Evolutionary conservation across 2,888 invertebrate genomes (phyloP).

Genomic region (Drosophila hamatofila): DNA sequence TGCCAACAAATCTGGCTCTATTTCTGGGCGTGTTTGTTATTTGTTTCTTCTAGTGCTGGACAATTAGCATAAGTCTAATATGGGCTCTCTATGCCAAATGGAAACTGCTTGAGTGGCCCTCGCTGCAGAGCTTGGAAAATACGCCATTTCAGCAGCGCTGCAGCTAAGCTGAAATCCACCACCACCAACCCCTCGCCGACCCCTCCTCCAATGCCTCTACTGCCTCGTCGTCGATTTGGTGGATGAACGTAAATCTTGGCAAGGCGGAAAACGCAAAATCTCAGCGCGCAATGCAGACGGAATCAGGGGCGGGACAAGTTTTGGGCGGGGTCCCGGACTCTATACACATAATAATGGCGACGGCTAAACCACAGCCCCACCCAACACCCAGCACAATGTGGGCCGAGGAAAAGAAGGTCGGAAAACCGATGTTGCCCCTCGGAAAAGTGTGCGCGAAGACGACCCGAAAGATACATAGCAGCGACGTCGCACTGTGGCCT

Average conservation of each 20-base stretch:
- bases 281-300: conserved; percentile 48
- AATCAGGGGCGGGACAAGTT: background rate
- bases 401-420: conserved; percentile 37
- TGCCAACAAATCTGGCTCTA: conserved; percentile 48
- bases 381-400: conserved; percentile 28
- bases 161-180: conserved; percentile 54
- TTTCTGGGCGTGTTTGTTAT: conserved; percentile 39
- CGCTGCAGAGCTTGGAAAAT: conserved; percentile 5
- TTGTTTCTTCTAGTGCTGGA: conserved; percentile 8
- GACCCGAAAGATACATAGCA: conserved; percentile 42
- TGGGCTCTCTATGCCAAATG: background rate
- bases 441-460: conserved; percentile 69
- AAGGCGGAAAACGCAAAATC: conserved; percentile 74
- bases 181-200: conserved; percentile 43
- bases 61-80: conserved; percentile 54
- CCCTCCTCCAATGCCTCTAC: conserved; percentile 19
- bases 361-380: conserved; percentile 63
- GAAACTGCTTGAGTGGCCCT: conserved; percentile 26
- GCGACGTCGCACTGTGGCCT: conserved; percentile 9
- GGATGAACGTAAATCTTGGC: conserved; percentile 74
- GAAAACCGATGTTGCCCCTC: conserved; percentile 31
- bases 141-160: conserved; percentile 16
- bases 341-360: conserved; percentile 67
- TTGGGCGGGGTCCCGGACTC: conserved; percentile 1
- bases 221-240: conserved; percentile 49